Evolutionary conservation across 2,888 invertebrate genomes (phyloP), one percentile per base, ranked within the genome.

Genomic region (Hypercompe scribonia): DNA sequence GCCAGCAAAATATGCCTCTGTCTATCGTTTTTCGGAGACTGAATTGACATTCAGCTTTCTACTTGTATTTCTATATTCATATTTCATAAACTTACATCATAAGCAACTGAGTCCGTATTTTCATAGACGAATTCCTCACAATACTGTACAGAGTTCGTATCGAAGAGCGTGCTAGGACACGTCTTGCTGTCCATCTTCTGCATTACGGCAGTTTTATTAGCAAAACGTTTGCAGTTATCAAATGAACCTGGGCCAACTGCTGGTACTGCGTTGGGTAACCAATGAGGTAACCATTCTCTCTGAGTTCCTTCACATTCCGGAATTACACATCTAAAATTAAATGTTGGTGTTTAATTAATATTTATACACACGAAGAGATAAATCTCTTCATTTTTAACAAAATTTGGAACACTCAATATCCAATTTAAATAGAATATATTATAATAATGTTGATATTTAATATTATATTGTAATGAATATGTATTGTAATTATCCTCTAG

Each of bases 241-340:
- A 94, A 87, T 0, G 84, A 84, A 15, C 82, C 83, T n/a, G 81
- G 81, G 8, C 86, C 86, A 21, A 86, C 64, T 0, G 76, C 88
- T 0, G 96, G 96, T 10, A 95, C 89, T 0, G 96, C 96, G 68
- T 92, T 86, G 18, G 87, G 78, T 39, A 96, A 81, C 96, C 96
- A 96, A 0, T 89, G 68, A 0, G 94, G 92, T 15, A 89, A 78
- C 81, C 92, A 95, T 33, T 87, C 86, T 1, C 89, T 76, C 5
- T 85, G 74, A 3, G 72, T 75, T 4, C 77, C 73, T 69, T 93
- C 93, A 68, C 93, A 93, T 75, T 92, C 91, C 0, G 89, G 88
- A 10, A 92, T 91, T 13, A 89, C 67, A 71, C 93, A 93, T 81
- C 93, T 93, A 65, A 11, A 82, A 82, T n/a, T 58, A 39, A 42